phyloP scores from a whole-genome alignment of 2,888 invertebrate species.

The Microchrysa polita region DNA sequence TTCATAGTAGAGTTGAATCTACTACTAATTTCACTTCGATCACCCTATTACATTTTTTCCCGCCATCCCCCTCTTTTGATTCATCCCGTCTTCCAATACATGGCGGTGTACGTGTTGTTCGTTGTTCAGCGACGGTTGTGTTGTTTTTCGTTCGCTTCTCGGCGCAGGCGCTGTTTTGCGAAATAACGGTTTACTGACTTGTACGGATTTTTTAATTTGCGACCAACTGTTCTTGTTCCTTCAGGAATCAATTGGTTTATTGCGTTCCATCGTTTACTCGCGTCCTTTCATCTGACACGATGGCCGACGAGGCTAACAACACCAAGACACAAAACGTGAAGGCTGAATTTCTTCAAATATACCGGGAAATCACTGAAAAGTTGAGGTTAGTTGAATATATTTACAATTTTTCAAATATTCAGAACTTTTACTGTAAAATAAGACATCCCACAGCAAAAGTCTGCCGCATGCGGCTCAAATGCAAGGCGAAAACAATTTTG shows the following conservation, averaged over 20 bases:
- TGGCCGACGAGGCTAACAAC: background rate
- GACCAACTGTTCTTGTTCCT: too few relatives aligned
- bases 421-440: too few relatives aligned
- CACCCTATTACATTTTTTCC: too few relatives aligned
- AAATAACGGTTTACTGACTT: slow-evolving; percentile 46
- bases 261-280: too few relatives aligned
- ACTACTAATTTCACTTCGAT: too few relatives aligned
- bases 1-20: too few relatives aligned
- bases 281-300: background rate
- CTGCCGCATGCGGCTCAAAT: background rate
- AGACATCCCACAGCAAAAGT: background rate
- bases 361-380: slow-evolving; percentile 52
- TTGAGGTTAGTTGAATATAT: slow-evolving; percentile 54
- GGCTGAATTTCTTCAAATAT: slow-evolving; percentile 52
- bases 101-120: too few relatives aligned
- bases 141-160: too few relatives aligned
- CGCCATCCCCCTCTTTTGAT: too few relatives aligned
- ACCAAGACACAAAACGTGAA: slow-evolving; percentile 47
- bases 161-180: slow-evolving; percentile 46
- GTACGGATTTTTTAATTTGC: slow-evolving; percentile 1
- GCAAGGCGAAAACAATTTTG: background rate
- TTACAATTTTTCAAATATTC: background rate
- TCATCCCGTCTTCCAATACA: too few relatives aligned
- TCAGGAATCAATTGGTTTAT: too few relatives aligned
- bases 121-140: too few relatives aligned